Evolutionary conservation across 2,797 vertebrate species (phyloP), one percentile per base, ranked within the genome.

Genomic region (Pachyuromys duprasi): DNA sequence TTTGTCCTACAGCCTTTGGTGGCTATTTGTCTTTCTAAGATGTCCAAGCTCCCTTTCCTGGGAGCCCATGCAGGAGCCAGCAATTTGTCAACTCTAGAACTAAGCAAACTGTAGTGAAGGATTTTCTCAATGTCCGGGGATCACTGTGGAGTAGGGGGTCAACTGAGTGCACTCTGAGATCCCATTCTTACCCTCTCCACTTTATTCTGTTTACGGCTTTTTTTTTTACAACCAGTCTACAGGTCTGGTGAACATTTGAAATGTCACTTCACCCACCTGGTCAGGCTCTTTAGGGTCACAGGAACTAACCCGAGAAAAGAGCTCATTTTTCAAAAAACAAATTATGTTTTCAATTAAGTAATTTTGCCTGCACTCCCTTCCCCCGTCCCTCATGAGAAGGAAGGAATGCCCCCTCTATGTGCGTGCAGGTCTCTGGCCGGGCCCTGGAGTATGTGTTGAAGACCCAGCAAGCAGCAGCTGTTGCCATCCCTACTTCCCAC

Each of bases 241-340:
- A 65, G 36, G 4, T 14, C n/a, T 75, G 17, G 4, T 7, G 62
- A 39, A 63, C 72, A n/a, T 62, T 11, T 42, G 49, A 49, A 7
- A 45, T 63, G 75, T 18, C 33, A 24, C 1, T 26, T 39, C 36
- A 39, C 67, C 49, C 65, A 55, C 60, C 42, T 65, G 62, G 24
- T 36, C 69, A 79, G 67, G 5, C 67, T 84, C 75, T 13, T 39
- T 55, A 57, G 63, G 11, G 13, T 45, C 72, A 11, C 60, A 63
- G 67, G 22, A 28, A 1, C 53, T 57, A 62, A 26, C 55, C 24
- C 57, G n/a, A 92, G 76, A 72, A 91, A 84, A 91, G 17, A 39
- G 24, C 70, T 86, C 33, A 18, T 83, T 86, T 88, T 79, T 9
- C 55, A 57, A 1, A 74, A 80, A 74, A 33, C 70, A 87, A 97